Base-by-base conservation (phyloP, 2,888 invertebrate genomes). In the Amblyjoppa proteus region DNA sequence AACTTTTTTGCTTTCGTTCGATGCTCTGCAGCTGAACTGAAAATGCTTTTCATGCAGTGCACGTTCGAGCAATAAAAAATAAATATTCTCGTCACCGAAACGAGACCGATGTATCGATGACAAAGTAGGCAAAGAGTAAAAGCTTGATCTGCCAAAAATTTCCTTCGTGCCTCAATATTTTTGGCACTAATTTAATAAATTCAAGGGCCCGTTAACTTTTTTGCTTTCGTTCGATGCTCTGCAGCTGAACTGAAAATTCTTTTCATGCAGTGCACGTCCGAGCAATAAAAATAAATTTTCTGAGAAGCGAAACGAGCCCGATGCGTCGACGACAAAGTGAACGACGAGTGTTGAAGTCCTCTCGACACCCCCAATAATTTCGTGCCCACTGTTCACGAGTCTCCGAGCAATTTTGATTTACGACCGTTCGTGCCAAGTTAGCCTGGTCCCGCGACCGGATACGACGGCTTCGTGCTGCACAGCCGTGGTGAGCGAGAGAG, bases 351-450 rank as follows among this genome's bases (percentile, higher is more conserved):
- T 81, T 69, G 58, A 76, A 53, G 69, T 61, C 73, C 81, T 73
- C 71, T 41, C 64, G 61, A 84, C 84, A 81, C 81, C 81, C 84
- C 71, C 61, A 28, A 84, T 77, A 84, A 84, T 84, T 74, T 61
- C 58, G 58, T 75, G 31, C 38, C 25, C 73, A 38, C 70, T 81
- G 74, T 66, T 61, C 53, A 64, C 64, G 71, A 34, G 71, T 34
- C 78, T 25, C 73, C 77, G 58, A 58, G 74, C 81, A 84, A 84
- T 84, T 84, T 81, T 84, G 84, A 84, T 84, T 84, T 81, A 84
- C 74, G 84, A 78, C 53, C 75, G 78, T 81, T 20, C 84, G 84
- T 81, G 84, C 25, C 74, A 61, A 84, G 74, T 78, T 69, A 68
- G 68, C 76, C 38, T 13, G 34, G 31, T 56, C 73, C 73, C 70